Base-by-base conservation (phyloP, 2,888 invertebrate genomes). In the Loripinus fragilis region DNA sequence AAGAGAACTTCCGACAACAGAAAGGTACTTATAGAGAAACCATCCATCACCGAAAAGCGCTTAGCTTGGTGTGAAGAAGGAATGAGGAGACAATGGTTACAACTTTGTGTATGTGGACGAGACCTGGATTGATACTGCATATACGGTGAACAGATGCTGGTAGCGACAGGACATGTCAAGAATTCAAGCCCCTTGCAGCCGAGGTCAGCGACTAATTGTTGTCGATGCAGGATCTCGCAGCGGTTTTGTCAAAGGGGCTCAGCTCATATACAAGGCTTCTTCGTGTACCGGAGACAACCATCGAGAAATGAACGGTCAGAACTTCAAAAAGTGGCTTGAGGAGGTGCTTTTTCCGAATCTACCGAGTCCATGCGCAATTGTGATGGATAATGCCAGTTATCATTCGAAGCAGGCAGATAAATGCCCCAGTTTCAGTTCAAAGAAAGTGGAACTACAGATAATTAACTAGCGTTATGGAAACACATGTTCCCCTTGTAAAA, bases 91-190 rank as follows among this genome's bases (percentile, higher is more conserved):
- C 12, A 48, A 28, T 7, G 70, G 67, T 2, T 38, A 35, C 5
- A 28, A 60, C 12, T 25, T 81, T 28, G 74, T 78, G 2, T 76
- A 74, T 35, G 50, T 78, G 0, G 76, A 81, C 28, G 77, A 77
- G 28, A 76, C 71, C 0, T 77, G 71, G 74, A 38, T 38, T 8
- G 38, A 77, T 50, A 73, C 81, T 7, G 45, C 76, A 0, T 78
- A 76, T 38, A 48, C 70, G 0, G 64, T 55, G 7, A 75, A 5
- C 7, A 5, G 38, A 38, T 38, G 38, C 12, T 38, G 38, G 38
- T 12, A 38, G 38, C 74, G 45, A 25, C n/a, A 71, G 76, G 42
- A 28, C 12, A 60, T 50, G 15, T 30, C 42, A 25, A 74, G 67
- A 8, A 35, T 70, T 12, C 17, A n/a, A 8, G 17, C 65, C 0